These are phyloP conservation scores for Potorous gilbertii DNA, from an alignment of 2,797 vertebrate species.

Conservation along the genomic window DNA sequence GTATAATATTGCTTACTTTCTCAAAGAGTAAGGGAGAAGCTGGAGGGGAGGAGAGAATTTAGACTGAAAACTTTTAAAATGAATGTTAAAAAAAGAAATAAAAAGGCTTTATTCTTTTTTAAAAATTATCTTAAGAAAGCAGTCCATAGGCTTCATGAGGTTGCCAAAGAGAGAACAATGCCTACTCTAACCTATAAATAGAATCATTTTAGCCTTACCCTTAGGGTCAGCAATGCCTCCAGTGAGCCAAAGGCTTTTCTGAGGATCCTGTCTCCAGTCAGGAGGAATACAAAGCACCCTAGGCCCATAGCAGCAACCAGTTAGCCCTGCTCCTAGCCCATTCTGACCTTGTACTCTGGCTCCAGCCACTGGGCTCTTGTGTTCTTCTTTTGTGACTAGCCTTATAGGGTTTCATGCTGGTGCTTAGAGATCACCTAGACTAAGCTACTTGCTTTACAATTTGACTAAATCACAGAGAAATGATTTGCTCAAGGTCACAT, in stretches of 20 bases:
- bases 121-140: background rate
- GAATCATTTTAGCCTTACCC: background rate
- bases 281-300: background rate
- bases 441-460: too few relatives aligned
- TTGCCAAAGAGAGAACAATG: background rate
- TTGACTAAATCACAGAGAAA: too few relatives aligned
- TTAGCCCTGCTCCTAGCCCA: background rate
- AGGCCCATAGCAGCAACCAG: background rate
- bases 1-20: background rate
- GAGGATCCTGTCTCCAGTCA: background rate
- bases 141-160: background rate
- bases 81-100: background rate
- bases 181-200: background rate
- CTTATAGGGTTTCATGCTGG: too few relatives aligned
- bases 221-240: background rate
- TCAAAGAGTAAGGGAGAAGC: background rate
- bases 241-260: background rate
- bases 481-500: too few relatives aligned
- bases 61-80: background rate
- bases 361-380: too few relatives aligned
- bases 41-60: background rate
- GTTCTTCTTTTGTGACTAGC: too few relatives aligned
- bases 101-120: background rate
- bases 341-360: too few relatives aligned
- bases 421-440: too few relatives aligned